These are phyloP conservation scores for Cryptocheilus praepositus DNA, from an alignment of 2,888 invertebrate species.

Conservation along the genomic window DNA sequence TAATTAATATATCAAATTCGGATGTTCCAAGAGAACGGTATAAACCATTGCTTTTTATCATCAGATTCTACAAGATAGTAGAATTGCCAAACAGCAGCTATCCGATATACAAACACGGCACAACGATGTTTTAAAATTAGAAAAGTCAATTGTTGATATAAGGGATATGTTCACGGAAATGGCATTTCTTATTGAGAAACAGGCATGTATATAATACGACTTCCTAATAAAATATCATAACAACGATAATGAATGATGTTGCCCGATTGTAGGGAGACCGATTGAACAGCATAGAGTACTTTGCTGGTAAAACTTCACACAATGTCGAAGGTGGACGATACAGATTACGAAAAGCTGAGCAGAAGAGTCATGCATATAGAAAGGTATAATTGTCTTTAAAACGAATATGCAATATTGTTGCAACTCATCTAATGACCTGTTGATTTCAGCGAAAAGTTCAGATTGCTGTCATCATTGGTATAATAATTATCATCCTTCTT, in stretches of 20 bases:
- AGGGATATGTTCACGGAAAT: slow-evolving; percentile 90
- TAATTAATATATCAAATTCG: slow-evolving; percentile 31
- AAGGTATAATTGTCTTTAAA: slow-evolving; percentile 74
- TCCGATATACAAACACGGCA: slow-evolving; percentile 89
- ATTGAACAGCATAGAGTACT: slow-evolving; percentile 82
- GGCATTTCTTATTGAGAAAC: slow-evolving; percentile 86
- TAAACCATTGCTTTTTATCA: neutral
- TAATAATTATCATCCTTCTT: slow-evolving; percentile 67
- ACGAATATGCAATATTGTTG: slow-evolving; percentile 9
- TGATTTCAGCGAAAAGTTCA: slow-evolving; percentile 74
- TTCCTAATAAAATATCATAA: neutral
- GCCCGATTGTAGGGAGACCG: slow-evolving; percentile 78
- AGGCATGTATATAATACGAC: slow-evolving; percentile 75
- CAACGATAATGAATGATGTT: slow-evolving; percentile 11
- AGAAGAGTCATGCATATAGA: slow-evolving; percentile 75
- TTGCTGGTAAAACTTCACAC: slow-evolving; percentile 79
- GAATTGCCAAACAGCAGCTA: slow-evolving; percentile 84
- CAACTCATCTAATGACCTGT: neutral
- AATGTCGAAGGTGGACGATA: slow-evolving; percentile 78
- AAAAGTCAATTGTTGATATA: slow-evolving; percentile 86
- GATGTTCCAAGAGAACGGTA: neutral
- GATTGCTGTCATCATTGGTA: slow-evolving; percentile 62
- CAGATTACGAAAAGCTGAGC: slow-evolving; percentile 77
- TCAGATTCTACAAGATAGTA: slow-evolving; percentile 87
- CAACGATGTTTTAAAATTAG: slow-evolving; percentile 87